Conservation (phyloP, 2,888 invertebrate genomes). For the Rotaria magnacalcarata region DNA sequence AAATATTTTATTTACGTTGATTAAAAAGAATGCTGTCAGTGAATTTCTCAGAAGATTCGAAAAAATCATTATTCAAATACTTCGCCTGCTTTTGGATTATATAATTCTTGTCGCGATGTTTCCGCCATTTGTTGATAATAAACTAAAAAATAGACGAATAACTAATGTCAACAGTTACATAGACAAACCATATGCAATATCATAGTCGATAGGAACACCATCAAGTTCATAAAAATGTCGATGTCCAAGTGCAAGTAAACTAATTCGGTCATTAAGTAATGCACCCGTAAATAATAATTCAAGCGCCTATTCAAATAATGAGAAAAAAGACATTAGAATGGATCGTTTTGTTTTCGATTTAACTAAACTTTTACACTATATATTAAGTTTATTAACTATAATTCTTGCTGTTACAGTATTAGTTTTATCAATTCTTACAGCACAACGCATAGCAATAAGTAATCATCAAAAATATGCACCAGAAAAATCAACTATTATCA, state of each 20-base stretch:
- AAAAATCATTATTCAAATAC: not conserved
- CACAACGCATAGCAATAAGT: not conserved
- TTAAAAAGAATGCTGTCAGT: not conserved
- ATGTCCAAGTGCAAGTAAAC: conserved; percentile 54
- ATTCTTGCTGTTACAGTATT: not conserved
- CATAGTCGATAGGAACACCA: conserved; percentile 51
- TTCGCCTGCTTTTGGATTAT: conserved; percentile 45
- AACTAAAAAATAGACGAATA: conserved; percentile 48
- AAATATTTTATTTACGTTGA: not conserved
- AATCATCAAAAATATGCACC: not conserved
- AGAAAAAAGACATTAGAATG: not conserved
- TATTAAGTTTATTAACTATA: not conserved
- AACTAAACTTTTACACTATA: not conserved
- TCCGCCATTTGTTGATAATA: conserved; percentile 55
- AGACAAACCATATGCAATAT: conserved; percentile 53
- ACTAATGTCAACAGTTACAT: too few species aligned
- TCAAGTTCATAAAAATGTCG: conserved; percentile 56
- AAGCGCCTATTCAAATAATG: not conserved
- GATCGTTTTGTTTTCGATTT: conserved; percentile 12
- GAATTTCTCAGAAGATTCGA: too few species aligned
- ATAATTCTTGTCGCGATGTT: conserved; percentile 50
- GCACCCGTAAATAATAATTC: conserved; percentile 14
- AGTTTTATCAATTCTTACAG: conserved; percentile 1
- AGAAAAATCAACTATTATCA: not conserved
- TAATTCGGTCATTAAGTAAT: conserved; percentile 50